Percentiles rank a stretch among this genome's conserved stretches.
These are phyloP conservation scores for Carassius carassius DNA, from an alignment of 2,113 vertebrate genomes.

Conservation along the genomic window DNA sequence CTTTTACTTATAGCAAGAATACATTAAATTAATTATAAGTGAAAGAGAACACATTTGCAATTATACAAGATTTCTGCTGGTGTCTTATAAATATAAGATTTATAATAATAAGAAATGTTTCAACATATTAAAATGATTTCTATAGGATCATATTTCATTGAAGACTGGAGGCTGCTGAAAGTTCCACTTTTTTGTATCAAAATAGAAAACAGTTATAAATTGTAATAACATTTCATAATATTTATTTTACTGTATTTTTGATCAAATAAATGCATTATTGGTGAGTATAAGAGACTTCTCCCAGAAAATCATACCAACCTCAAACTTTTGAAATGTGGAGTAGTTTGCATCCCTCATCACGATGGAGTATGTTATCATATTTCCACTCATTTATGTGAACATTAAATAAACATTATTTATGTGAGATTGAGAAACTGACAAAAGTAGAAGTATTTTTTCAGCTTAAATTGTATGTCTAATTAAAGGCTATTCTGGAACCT, in stretches of 20 bases:
- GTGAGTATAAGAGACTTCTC: background rate
- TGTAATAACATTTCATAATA: background rate
- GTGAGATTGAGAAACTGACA: conserved; percentile 59
- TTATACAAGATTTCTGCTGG: too few species aligned
- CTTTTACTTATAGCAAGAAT: background rate
- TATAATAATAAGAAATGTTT: background rate
- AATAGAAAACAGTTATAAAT: background rate
- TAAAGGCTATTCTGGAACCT: conserved; percentile 59
- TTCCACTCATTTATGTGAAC: conserved; percentile 55
- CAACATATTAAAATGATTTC: background rate
- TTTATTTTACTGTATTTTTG: background rate
- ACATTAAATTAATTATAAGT: too few species aligned
- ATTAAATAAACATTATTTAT: conserved; percentile 57
- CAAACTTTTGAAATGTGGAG: background rate
- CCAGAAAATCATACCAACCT: background rate
- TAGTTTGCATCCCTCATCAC: conserved; percentile 22
- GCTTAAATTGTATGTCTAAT: conserved; percentile 62
- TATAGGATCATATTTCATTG: too few species aligned
- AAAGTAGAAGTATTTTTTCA: conserved; percentile 54
- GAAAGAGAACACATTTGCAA: too few species aligned
- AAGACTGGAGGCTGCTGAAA: too few species aligned
- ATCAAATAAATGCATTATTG: background rate
- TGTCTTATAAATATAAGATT: too few species aligned
- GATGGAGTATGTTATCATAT: conserved; percentile 28
- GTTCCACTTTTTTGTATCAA: background rate